Conservation (phyloP, 2,113 vertebrate genomes). For the Myotis yumanensis region DNA sequence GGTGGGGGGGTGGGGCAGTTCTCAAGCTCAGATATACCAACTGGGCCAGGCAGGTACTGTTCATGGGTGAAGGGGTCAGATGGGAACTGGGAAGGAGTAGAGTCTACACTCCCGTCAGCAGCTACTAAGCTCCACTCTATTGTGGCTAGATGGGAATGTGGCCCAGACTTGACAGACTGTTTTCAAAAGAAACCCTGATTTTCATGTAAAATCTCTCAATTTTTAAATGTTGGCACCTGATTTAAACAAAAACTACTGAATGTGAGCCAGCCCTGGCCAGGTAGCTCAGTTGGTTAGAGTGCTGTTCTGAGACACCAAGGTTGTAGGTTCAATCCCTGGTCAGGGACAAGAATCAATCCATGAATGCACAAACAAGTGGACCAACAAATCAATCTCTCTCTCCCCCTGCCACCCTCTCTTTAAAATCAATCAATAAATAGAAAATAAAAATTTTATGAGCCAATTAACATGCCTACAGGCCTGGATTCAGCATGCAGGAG, state of each 20-base stretch:
- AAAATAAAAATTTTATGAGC: background rate
- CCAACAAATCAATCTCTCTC: background rate
- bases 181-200: conserved; percentile 1
- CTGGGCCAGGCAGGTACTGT: background rate
- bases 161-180: background rate
- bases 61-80: background rate
- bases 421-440: background rate
- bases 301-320: background rate
- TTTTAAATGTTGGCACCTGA: background rate
- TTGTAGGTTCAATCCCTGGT: background rate
- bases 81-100: background rate
- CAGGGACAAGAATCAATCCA: background rate
- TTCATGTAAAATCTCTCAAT: background rate
- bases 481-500: background rate
- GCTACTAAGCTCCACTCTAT: background rate
- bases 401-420: too few relatives aligned
- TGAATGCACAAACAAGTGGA: background rate
- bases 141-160: background rate
- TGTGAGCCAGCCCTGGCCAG: background rate
- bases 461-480: background rate
- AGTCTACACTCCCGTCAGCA: background rate
- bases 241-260: background rate
- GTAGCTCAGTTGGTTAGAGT: background rate
- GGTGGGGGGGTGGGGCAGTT: background rate
- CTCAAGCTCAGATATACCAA: background rate